Evolutionary conservation across 2,113 vertebrate species (phyloP).

Genomic region (Smithornis capensis): DNA sequence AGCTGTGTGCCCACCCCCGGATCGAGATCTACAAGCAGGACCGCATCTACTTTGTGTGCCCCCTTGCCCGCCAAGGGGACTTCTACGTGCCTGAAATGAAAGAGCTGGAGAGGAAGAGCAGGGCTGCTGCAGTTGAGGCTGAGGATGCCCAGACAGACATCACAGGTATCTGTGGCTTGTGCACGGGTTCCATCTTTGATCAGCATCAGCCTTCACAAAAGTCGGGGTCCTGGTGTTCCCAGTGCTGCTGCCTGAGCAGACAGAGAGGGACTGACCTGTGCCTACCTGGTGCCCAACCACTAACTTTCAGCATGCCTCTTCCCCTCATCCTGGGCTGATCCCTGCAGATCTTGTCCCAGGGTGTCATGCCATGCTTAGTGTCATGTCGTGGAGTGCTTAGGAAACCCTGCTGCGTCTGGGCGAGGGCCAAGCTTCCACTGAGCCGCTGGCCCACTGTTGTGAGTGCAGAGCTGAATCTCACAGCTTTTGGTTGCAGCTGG

Average conservation of each 20-base stretch:
- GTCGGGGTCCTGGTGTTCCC: neutral
- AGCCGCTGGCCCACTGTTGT: neutral
- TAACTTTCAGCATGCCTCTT: neutral
- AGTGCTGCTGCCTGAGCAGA: neutral
- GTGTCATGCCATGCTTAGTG: neutral
- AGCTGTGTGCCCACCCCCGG: conserved; percentile 87
- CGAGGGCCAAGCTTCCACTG: fast-evolving
- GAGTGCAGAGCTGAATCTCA: neutral
- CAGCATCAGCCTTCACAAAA: neutral
- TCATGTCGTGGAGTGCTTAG: fast-evolving
- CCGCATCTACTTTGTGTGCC: conserved; percentile 89
- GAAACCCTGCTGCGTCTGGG: neutral
- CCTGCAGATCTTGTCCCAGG: neutral
- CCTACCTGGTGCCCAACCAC: neutral
- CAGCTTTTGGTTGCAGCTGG: conserved; percentile 40
- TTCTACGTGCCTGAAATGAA: conserved; percentile 94
- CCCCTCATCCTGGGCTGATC: neutral
- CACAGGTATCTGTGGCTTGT: conserved; percentile 72
- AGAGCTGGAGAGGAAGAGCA: conserved; percentile 78
- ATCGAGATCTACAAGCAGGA: conserved; percentile 88
- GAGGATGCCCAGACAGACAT: conserved; percentile 81
- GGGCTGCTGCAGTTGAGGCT: conserved; percentile 75
- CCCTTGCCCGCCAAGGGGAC: conserved; percentile 88
- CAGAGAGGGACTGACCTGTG: neutral
- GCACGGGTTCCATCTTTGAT: fast-evolving